Conservation (phyloP, 2,113 vertebrate species). For the Forbesichthys agassizii region DNA sequence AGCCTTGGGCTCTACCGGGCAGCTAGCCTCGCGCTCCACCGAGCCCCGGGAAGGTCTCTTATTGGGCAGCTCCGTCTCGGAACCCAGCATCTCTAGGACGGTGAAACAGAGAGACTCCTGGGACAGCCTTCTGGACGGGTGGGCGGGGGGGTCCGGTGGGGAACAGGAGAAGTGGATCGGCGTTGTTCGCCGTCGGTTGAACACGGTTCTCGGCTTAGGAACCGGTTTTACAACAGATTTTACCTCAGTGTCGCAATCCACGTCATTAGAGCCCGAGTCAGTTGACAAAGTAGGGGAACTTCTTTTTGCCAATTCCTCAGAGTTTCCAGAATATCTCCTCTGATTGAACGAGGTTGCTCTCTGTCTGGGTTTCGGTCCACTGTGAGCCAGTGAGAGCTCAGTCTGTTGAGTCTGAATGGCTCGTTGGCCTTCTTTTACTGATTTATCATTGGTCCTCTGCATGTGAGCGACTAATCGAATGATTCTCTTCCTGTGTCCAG, state of each 20-base stretch:
- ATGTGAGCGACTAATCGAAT: conserved; percentile 79
- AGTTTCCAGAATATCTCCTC: conserved; percentile 3
- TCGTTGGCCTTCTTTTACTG: conserved; percentile 20
- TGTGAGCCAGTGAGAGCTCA: conserved; percentile 47
- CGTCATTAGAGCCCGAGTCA: conserved; percentile 22
- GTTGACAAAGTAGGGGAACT: conserved; percentile 52
- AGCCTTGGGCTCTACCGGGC: too few relatives aligned
- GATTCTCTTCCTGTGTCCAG: conserved; percentile 95
- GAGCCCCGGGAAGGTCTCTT: conserved; percentile 8
- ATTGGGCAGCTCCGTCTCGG: conserved; percentile 36
- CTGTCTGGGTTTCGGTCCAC: conserved; percentile 54
- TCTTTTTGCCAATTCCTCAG: conserved; percentile 56
- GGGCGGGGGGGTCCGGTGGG: background rate
- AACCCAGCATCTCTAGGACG: conserved; percentile 65
- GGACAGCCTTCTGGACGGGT: conserved; percentile 49
- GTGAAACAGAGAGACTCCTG: conserved; percentile 66
- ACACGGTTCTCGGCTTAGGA: conserved; percentile 92
- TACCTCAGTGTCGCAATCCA: background rate
- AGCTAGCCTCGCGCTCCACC: conserved; percentile 17
- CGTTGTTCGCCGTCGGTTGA: conserved; percentile 74
- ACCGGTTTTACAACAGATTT: conserved; percentile 74
- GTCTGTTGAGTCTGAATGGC: conserved; percentile 34
- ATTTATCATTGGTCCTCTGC: conserved; percentile 33
- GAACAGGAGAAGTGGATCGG: conserved; percentile 40
- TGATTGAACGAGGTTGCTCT: background rate